Percentiles rank a stretch among this genome's conserved stretches.
Evolutionary conservation across 64 coral and sea anemone species (phyloP).

Genomic region (Orbicella faveolata): DNA sequence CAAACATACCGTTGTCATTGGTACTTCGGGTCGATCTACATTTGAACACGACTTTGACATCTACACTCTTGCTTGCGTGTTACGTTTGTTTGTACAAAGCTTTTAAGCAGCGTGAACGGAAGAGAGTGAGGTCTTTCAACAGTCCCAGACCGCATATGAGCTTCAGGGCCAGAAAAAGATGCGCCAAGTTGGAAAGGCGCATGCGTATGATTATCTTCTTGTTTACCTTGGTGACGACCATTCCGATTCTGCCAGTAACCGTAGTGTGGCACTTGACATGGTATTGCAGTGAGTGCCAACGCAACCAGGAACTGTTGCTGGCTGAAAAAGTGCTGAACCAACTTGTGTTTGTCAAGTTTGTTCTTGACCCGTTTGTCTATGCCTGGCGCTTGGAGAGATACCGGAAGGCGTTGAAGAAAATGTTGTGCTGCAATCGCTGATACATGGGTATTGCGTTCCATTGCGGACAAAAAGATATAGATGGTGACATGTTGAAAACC

Average conservation of each 20-base stretch:
- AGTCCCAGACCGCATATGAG: background rate
- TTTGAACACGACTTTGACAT: constrained; percentile 31
- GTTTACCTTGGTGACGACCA: constrained; percentile 21
- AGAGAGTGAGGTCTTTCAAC: background rate
- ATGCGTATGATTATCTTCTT: constrained; percentile 37
- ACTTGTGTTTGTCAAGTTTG: constrained; percentile 53
- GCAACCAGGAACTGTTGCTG: background rate
- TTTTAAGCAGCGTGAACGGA: constrained; percentile 14
- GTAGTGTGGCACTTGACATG: constrained; percentile 33
- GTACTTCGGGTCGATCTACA: constrained; percentile 14
- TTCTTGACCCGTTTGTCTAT: constrained; percentile 61
- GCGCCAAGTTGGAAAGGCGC: background rate
- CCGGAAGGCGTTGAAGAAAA: constrained; percentile 34
- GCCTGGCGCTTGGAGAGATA: constrained; percentile 58
- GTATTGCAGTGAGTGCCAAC: background rate
- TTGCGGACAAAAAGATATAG: no score
- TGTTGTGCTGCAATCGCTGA: background rate
- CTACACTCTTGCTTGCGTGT: background rate
- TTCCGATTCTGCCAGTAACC: constrained; percentile 30
- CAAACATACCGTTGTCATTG: background rate
- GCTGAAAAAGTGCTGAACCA: constrained; percentile 12
- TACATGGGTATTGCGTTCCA: background rate
- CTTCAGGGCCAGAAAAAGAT: background rate
- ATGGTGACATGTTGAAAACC: no score
- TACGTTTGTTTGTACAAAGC: constrained; percentile 29